Conservation (phyloP, 2,888 invertebrate genomes). For the Spisula subtruncata region DNA sequence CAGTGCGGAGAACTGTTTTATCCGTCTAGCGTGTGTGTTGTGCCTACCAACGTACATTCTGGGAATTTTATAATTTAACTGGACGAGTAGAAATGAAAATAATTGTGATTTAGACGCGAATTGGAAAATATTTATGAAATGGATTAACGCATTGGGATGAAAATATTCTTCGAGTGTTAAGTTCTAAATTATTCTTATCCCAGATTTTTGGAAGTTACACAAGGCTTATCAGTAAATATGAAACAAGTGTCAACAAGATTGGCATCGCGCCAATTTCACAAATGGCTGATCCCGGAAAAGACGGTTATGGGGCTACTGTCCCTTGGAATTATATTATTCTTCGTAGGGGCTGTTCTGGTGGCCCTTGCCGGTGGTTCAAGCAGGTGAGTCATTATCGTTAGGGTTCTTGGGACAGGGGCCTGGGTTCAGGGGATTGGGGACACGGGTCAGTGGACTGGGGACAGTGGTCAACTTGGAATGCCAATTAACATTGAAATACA, state of each 20-base stretch:
- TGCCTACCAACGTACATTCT: background rate
- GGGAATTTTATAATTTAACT: background rate
- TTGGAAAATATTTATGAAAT: background rate
- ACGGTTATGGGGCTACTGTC: conserved; percentile 79
- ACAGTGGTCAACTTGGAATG: too few relatives aligned
- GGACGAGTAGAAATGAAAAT: background rate
- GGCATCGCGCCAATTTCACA: conserved; percentile 71
- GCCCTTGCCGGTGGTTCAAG: conserved; percentile 68
- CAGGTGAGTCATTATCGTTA: conserved; percentile 48
- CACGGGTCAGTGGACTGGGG: too few relatives aligned
- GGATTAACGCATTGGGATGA: background rate
- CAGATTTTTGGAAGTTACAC: too few relatives aligned
- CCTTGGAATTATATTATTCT: conserved; percentile 79
- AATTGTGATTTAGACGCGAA: background rate
- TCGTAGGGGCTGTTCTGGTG: conserved; percentile 81
- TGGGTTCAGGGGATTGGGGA: too few relatives aligned
- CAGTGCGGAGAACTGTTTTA: background rate
- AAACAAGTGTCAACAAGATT: conserved; percentile 58
- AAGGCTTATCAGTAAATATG: background rate
- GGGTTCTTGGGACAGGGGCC: too few relatives aligned
- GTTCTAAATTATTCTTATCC: too few relatives aligned
- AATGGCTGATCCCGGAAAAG: conserved; percentile 76
- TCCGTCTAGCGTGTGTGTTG: background rate
- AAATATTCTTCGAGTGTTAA: background rate
- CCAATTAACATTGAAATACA: background rate